Conservation (phyloP, 2,888 invertebrate genomes). For the Cremastinae sp. region DNA sequence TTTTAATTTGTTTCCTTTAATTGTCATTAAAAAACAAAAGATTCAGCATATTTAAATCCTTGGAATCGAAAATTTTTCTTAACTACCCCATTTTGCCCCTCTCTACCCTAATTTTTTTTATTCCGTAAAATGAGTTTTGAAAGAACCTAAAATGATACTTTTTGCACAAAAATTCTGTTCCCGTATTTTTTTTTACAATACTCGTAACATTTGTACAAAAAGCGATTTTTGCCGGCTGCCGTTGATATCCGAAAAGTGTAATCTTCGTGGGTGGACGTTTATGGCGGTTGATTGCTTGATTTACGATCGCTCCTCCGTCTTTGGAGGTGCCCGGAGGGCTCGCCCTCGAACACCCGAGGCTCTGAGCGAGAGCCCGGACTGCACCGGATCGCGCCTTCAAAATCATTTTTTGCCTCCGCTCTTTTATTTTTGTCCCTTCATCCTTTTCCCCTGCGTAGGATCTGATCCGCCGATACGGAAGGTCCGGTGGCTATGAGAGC, state of each 20-base stretch:
- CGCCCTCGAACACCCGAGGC: slow-evolving; percentile 52
- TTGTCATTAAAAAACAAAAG: no score
- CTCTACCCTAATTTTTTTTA: no score
- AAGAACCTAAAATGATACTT: no score
- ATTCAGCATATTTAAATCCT: no score
- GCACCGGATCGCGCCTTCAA: not conserved
- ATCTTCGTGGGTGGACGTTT: slow-evolving; percentile 75
- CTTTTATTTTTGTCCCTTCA: slow-evolving; percentile 15
- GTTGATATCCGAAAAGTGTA: slow-evolving; percentile 63
- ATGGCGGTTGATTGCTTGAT: slow-evolving; percentile 77
- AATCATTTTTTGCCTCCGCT: slow-evolving; percentile 5
- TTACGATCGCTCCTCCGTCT: slow-evolving; percentile 70
- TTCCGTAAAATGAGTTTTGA: no score
- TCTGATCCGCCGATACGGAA: slow-evolving; percentile 6
- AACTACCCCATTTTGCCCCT: no score
- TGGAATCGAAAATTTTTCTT: no score
- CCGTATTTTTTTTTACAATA: slow-evolving; percentile 16
- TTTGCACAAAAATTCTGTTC: no score
- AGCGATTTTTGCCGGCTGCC: slow-evolving; percentile 57
- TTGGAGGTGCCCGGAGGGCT: slow-evolving; percentile 55
- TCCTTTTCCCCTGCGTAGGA: slow-evolving; percentile 7
- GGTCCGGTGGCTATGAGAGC: slow-evolving; percentile 65
- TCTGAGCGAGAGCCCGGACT: not conserved
- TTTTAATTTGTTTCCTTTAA: no score
- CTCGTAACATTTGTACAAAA: slow-evolving; percentile 55